A percentile compares a stretch with the other conserved stretches of the same genome.
Evolutionary conservation across 2,797 vertebrate species (phyloP).

Genomic region (Tragopan temminckii): DNA sequence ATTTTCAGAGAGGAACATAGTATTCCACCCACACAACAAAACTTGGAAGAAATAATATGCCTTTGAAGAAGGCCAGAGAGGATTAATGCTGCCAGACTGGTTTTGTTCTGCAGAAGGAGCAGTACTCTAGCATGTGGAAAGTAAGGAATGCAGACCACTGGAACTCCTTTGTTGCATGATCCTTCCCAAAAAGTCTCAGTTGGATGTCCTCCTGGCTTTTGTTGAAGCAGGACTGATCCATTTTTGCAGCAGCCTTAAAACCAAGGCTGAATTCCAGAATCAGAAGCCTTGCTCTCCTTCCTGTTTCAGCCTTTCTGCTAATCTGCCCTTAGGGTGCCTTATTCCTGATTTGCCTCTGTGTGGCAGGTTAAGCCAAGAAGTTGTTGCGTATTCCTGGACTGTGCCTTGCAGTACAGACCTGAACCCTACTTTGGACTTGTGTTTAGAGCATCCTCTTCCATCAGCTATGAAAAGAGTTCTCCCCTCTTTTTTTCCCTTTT

Average conservation of each 20-base stretch:
- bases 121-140: background rate
- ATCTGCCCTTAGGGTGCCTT: background rate
- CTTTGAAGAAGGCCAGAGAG: background rate
- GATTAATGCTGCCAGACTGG: background rate
- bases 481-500: background rate
- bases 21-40: background rate
- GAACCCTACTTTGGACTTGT: background rate
- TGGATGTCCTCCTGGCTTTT: background rate
- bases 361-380: background rate
- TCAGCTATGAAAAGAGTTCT: accelerated
- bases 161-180: background rate
- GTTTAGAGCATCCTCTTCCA: background rate
- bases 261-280: background rate
- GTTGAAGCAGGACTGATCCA: background rate
- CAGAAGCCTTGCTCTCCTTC: background rate
- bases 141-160: background rate
- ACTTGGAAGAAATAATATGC: background rate
- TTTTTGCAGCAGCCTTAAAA: background rate
- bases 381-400: background rate
- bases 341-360: background rate
- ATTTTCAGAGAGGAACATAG: background rate
- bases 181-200: background rate
- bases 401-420: background rate
- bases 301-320: background rate
- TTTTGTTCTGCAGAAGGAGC: constrained; percentile 13